Conservation (phyloP, 2,113 vertebrate species). For the Halcyon malimbica region DNA sequence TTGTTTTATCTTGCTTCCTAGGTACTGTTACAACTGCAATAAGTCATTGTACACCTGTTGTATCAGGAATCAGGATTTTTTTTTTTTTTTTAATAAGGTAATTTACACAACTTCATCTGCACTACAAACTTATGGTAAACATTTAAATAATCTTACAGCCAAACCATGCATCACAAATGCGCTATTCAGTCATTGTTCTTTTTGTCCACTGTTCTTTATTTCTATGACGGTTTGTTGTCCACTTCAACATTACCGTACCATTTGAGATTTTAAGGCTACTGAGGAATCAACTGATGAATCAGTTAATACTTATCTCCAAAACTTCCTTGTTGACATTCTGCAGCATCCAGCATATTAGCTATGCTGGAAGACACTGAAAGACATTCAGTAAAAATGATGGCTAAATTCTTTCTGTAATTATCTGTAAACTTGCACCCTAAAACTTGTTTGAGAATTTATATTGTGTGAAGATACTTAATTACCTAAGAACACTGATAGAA, state of each 20-base stretch:
- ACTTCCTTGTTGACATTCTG: slow-evolving; percentile 14
- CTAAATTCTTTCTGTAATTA: slow-evolving; percentile 17
- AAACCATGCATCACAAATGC: slow-evolving; percentile 33
- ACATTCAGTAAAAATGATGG: slow-evolving; percentile 21
- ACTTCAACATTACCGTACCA: background rate
- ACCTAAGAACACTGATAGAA: background rate
- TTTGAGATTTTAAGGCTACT: slow-evolving; percentile 44
- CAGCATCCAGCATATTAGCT: slow-evolving; percentile 30
- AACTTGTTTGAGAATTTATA: background rate
- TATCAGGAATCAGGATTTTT: slow-evolving; percentile 78
- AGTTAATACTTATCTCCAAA: slow-evolving; percentile 23
- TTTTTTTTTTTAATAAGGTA: slow-evolving; percentile 51
- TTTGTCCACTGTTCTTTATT: slow-evolving; percentile 44
- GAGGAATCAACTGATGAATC: slow-evolving; percentile 7
- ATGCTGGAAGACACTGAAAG: background rate
- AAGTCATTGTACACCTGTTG: slow-evolving; percentile 80
- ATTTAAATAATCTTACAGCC: slow-evolving; percentile 63
- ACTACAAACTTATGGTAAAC: slow-evolving; percentile 48
- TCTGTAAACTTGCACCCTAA: slow-evolving; percentile 1
- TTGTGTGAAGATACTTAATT: background rate
- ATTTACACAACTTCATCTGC: slow-evolving; percentile 68
- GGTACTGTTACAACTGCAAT: slow-evolving; percentile 85
- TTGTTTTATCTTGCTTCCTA: slow-evolving; percentile 78
- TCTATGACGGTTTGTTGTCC: slow-evolving; percentile 8
- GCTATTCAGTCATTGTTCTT: slow-evolving; percentile 37